Conservation (phyloP, 2,797 vertebrate genomes). For the Fistularia commersonii region DNA sequence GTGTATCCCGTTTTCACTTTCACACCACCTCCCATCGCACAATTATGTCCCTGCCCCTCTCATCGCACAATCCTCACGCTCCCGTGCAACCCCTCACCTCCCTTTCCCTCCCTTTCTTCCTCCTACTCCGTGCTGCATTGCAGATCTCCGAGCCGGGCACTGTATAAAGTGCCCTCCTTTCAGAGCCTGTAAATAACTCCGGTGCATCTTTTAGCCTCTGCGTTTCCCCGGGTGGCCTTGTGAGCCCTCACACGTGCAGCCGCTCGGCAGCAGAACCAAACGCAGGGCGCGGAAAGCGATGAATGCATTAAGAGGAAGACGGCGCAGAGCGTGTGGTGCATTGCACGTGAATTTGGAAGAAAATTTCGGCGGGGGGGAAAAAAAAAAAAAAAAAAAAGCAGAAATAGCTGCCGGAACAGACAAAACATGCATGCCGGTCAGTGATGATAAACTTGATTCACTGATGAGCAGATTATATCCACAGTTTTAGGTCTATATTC, state of each 20-base stretch:
- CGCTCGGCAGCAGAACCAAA: conserved; percentile 41
- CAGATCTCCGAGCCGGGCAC: conserved; percentile 67
- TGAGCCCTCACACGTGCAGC: conserved; percentile 34
- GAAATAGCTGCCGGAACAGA: too few relatives aligned
- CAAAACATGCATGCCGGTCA: too few relatives aligned
- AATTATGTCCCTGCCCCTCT: conserved; percentile 14
- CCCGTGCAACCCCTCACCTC: conserved; percentile 14
- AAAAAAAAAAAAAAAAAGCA: background rate
- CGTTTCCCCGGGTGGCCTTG: conserved; percentile 49
- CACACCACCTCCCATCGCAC: conserved; percentile 2
- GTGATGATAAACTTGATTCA: too few relatives aligned
- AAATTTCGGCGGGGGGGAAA: background rate
- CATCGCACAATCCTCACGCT: conserved; percentile 23
- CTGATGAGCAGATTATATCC: too few relatives aligned
- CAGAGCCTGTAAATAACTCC: conserved; percentile 69
- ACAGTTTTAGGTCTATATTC: too few relatives aligned
- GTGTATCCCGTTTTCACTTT: background rate
- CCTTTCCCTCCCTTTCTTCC: background rate
- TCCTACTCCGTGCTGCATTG: conserved; percentile 69
- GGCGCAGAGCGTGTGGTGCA: conserved; percentile 11
- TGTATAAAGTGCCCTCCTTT: conserved; percentile 63
- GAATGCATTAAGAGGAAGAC: conserved; percentile 17
- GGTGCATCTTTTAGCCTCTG: conserved; percentile 54
- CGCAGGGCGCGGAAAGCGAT: conserved; percentile 11
- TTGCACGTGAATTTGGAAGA: conserved; percentile 1